phyloP scores from a whole-genome alignment of 2,797 vertebrate genomes.

The Lutjanus campechanus region DNA sequence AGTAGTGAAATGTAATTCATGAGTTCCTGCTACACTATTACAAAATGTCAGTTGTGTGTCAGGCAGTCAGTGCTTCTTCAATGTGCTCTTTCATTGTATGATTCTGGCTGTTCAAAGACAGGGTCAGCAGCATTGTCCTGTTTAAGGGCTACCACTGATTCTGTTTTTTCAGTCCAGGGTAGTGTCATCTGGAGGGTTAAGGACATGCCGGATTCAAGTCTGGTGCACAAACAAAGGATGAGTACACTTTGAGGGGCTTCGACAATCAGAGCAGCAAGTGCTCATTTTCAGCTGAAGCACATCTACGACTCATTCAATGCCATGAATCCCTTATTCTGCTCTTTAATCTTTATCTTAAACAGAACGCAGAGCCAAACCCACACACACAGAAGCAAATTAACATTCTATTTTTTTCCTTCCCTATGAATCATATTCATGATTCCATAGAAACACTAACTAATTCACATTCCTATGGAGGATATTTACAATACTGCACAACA shows the following conservation, averaged over 20 bases:
- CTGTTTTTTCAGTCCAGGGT: constrained; percentile 19
- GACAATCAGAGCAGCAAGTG: constrained; percentile 55
- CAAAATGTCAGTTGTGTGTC: constrained; percentile 41
- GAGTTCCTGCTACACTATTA: constrained; percentile 51
- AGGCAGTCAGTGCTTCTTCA: constrained; percentile 37
- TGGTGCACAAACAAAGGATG: constrained; percentile 63
- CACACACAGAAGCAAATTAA: constrained; percentile 44
- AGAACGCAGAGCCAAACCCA: constrained; percentile 37
- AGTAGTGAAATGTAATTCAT: constrained; percentile 47
- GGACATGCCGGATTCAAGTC: constrained; percentile 45
- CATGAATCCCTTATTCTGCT: constrained; percentile 45
- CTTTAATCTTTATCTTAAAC: constrained; percentile 64
- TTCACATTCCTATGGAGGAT: constrained; percentile 58
- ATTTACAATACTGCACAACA: constrained; percentile 59
- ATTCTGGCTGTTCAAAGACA: constrained; percentile 33
- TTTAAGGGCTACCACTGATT: constrained; percentile 36
- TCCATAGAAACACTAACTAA: constrained; percentile 48
- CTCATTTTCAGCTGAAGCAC: constrained; percentile 61
- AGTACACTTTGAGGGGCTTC: constrained; percentile 50
- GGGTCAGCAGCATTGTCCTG: constrained; percentile 31
- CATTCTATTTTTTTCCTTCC: constrained; percentile 32
- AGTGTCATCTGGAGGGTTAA: constrained; percentile 49
- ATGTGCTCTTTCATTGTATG: constrained; percentile 26
- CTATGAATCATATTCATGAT: constrained; percentile 56
- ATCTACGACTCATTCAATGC: constrained; percentile 49